Percentiles rank a stretch among this genome's conserved stretches.
Conservation (phyloP, 2,888 invertebrate species). For the Caenorhabditis panamensis region DNA sequence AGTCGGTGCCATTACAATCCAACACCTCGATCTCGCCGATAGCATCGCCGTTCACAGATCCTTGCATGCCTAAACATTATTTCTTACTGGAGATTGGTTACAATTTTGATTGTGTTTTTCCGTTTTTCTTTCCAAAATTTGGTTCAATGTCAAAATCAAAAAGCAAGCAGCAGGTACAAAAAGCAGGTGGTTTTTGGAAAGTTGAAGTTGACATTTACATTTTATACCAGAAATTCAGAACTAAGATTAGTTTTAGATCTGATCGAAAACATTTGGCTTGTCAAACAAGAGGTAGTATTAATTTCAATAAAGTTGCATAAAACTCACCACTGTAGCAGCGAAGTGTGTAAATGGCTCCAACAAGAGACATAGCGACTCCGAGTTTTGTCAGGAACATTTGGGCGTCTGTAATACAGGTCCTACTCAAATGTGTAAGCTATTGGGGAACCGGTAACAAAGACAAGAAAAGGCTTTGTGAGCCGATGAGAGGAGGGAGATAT, state of each 20-base stretch:
- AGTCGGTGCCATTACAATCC: conserved; percentile 63
- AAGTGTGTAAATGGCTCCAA: conserved; percentile 28
- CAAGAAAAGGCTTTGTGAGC: conserved; percentile 27
- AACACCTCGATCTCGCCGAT: conserved; percentile 56
- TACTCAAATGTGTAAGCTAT: conserved; percentile 43
- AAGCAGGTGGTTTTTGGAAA: no score
- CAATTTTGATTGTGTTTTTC: no score
- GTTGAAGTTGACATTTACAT: background rate
- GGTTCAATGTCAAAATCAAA: no score
- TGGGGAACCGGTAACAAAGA: conserved; percentile 26
- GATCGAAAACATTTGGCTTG: no score
- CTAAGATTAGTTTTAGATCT: no score
- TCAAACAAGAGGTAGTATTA: no score
- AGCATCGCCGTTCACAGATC: conserved; percentile 51
- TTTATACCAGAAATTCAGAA: no score
- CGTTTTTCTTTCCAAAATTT: no score
- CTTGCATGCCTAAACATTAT: conserved; percentile 57
- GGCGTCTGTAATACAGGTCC: background rate
- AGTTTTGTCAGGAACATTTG: conserved; percentile 25
- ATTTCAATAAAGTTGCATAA: background rate
- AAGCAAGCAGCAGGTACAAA: no score
- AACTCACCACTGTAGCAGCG: conserved; percentile 59
- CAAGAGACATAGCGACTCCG: conserved; percentile 2
- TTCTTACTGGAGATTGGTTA: no score
- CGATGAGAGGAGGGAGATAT: conserved; percentile 26